phyloP scores from a whole-genome alignment of 1,140 invertebrate genomes.

The Calosoma granatense region DNA sequence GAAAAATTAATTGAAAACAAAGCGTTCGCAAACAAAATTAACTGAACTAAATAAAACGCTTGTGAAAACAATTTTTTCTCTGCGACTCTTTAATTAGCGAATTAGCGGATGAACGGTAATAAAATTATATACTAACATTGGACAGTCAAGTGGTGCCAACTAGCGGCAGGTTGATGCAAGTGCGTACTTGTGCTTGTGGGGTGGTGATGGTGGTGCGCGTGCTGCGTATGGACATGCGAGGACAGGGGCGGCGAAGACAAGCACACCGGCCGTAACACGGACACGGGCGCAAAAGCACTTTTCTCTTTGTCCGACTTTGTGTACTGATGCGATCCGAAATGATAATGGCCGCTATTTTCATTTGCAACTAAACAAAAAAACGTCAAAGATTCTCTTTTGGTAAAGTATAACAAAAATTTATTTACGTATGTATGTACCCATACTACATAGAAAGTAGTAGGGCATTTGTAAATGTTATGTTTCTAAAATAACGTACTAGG shows the following conservation, averaged over 20 bases:
- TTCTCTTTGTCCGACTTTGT: constrained; percentile 37
- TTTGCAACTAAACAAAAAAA: constrained; percentile 33
- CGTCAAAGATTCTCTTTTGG: too few species aligned
- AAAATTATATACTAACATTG: constrained; percentile 47
- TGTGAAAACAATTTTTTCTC: constrained; percentile 21
- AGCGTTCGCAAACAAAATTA: background rate
- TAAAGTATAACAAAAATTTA: constrained; percentile 14
- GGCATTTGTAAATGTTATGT: too few species aligned
- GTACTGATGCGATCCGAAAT: constrained; percentile 48
- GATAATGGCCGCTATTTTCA: constrained; percentile 38
- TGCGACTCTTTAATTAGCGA: constrained; percentile 19
- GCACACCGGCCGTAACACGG: constrained; percentile 32
- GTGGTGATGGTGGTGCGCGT: constrained; percentile 43
- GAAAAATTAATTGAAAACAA: constrained; percentile 4
- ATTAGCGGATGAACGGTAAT: constrained; percentile 20
- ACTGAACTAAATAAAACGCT: constrained; percentile 17
- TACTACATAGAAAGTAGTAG: too few species aligned
- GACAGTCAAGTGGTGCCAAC: constrained; percentile 52
- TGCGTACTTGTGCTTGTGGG: constrained; percentile 45
- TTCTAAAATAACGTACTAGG: too few species aligned
- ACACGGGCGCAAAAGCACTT: constrained; percentile 51
- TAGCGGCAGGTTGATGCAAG: constrained; percentile 39
- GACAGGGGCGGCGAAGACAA: constrained; percentile 36
- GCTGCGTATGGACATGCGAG: constrained; percentile 36
- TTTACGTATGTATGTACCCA: constrained; percentile 34